Percentiles rank a stretch among this genome's conserved stretches.
These are phyloP conservation scores for Xenopus borealis DNA, from an alignment of 2,113 vertebrate genomes.

Conservation along the genomic window DNA sequence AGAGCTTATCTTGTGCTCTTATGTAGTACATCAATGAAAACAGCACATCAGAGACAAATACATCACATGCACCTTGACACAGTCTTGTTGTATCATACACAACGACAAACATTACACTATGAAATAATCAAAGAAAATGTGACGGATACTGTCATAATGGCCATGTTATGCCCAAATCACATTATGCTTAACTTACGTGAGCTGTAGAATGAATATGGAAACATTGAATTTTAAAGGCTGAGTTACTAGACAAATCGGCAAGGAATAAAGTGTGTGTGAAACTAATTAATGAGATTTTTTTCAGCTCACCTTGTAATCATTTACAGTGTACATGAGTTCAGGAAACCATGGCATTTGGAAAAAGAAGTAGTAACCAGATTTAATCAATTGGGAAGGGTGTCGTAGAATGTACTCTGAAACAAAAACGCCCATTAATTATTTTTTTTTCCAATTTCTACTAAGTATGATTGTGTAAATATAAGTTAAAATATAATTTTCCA, in stretches of 20 bases:
- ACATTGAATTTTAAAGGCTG: constrained; percentile 22
- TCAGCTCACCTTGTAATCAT: constrained; percentile 93
- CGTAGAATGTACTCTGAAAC: constrained; percentile 91
- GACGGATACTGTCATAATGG: constrained; percentile 8
- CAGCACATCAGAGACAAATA: neutral
- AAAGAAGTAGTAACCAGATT: constrained; percentile 95
- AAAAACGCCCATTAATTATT: constrained; percentile 61
- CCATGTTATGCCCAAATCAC: constrained; percentile 23
- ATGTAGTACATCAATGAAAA: neutral
- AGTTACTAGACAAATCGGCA: constrained; percentile 26
- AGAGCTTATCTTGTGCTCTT: no score
- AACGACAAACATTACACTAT: constrained; percentile 18
- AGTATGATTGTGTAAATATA: neutral
- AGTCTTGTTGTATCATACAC: neutral
- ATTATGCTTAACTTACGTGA: constrained; percentile 19
- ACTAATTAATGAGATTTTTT: constrained; percentile 49
- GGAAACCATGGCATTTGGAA: constrained; percentile 96
- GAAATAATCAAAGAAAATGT: constrained; percentile 20
- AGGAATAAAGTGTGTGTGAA: constrained; percentile 29
- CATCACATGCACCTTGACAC: neutral
- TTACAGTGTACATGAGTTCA: constrained; percentile 96
- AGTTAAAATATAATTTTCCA: neutral
- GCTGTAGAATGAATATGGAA: constrained; percentile 27
- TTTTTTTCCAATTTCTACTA: constrained; percentile 18
- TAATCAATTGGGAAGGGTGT: constrained; percentile 91